Conservation (phyloP, 2,888 invertebrate species). For the Antitype chi region DNA sequence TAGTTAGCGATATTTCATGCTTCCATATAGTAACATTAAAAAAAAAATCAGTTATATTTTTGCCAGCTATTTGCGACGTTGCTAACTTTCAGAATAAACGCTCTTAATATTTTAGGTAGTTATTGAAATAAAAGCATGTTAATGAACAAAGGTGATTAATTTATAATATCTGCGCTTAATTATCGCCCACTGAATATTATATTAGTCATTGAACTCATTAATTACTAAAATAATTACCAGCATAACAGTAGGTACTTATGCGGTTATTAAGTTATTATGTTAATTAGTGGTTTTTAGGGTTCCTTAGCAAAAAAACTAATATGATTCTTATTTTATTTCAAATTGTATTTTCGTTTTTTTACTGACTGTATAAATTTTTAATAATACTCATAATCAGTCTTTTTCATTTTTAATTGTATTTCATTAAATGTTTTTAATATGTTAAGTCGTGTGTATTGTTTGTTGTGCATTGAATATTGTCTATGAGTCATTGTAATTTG, state of each 20-base stretch:
- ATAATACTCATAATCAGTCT: not conserved
- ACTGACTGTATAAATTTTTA: not conserved
- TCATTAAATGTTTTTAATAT: not conserved
- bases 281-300: slow-evolving; percentile 5
- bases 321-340: not conserved
- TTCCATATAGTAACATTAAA: no score
- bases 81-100: not conserved
- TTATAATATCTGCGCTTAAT: slow-evolving; percentile 20
- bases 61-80: no score
- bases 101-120: not conserved
- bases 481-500: no score
- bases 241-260: not conserved
- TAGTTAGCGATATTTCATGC: no score
- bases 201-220: slow-evolving; percentile 22
- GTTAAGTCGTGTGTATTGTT: no score
- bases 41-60: no score
- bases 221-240: slow-evolving; percentile 19
- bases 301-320: not conserved
- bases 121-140: not conserved
- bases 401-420: not conserved
- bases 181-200: slow-evolving; percentile 15
- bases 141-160: slow-evolving; percentile 43
- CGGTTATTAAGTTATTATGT: slow-evolving; percentile 26
- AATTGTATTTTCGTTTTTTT: not conserved
- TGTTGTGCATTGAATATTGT: no score